Evolutionary conservation across 2,113 vertebrate species (phyloP).

Genomic region (Syrmaticus mikado): DNA sequence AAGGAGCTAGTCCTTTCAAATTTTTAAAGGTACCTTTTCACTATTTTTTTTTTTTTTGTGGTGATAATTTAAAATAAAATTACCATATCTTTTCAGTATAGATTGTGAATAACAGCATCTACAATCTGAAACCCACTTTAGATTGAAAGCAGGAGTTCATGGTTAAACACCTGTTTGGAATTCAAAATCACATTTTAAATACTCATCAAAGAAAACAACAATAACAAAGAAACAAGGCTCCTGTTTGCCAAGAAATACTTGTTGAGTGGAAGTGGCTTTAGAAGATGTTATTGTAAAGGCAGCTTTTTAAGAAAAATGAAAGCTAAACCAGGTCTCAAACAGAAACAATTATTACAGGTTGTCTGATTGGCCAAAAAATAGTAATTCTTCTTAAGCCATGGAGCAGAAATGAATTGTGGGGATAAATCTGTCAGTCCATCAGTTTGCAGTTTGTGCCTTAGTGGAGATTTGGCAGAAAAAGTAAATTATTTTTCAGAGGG

Average conservation of each 20-base stretch:
- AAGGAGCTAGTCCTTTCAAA: neutral
- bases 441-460: neutral
- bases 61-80: neutral
- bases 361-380: neutral
- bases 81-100: neutral
- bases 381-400: neutral
- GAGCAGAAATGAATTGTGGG: constrained; percentile 34
- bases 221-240: neutral
- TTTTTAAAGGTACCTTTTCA: neutral
- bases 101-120: neutral
- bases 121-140: neutral
- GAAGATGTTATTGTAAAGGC: neutral
- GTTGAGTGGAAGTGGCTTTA: neutral
- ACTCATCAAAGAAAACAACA: neutral
- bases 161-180: neutral
- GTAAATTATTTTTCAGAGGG: neutral
- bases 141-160: neutral
- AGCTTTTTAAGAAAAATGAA: neutral
- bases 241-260: neutral
- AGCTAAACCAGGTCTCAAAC: neutral
- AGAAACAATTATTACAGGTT: neutral
- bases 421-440: neutral
- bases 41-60: neutral
- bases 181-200: neutral
- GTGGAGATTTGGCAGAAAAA: neutral